phyloP scores from a whole-genome alignment of 1,140 invertebrate genomes.

The Drosophila ambigua region DNA sequence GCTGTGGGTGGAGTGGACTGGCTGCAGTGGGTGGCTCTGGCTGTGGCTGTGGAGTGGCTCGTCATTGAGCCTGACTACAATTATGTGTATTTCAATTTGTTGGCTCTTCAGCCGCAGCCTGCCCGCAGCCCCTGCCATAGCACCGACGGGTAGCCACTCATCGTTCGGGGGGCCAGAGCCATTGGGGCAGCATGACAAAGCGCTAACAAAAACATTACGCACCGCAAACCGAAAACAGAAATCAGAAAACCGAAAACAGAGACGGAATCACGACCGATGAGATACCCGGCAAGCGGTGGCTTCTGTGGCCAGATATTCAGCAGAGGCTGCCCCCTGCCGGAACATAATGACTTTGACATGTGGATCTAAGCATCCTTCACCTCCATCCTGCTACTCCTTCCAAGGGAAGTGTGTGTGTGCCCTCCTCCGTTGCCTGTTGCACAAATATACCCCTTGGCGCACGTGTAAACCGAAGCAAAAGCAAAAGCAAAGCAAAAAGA shows the following conservation, averaged over 20 bases:
- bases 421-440: not conserved
- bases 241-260: constrained; percentile 2
- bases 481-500: not conserved
- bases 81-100: constrained; percentile 34
- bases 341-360: too few relatives aligned
- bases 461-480: too few relatives aligned
- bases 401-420: too few relatives aligned
- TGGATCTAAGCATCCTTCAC: too few relatives aligned
- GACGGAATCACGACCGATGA: too few relatives aligned
- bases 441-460: too few relatives aligned
- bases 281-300: too few relatives aligned
- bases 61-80: constrained; percentile 35
- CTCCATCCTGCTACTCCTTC: too few relatives aligned
- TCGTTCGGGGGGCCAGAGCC: constrained; percentile 11
- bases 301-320: too few relatives aligned
- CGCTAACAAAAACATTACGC: constrained; percentile 53
- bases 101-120: constrained; percentile 7
- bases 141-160: constrained; percentile 4
- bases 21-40: not conserved
- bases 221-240: constrained; percentile 15
- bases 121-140: not conserved
- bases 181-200: constrained; percentile 32
- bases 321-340: too few relatives aligned
- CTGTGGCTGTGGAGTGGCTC: not conserved
- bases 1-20: not conserved